Evolutionary conservation across 2,888 invertebrate genomes (phyloP), one percentile per base, ranked within the genome.

Genomic region (Andrena camellia): DNA sequence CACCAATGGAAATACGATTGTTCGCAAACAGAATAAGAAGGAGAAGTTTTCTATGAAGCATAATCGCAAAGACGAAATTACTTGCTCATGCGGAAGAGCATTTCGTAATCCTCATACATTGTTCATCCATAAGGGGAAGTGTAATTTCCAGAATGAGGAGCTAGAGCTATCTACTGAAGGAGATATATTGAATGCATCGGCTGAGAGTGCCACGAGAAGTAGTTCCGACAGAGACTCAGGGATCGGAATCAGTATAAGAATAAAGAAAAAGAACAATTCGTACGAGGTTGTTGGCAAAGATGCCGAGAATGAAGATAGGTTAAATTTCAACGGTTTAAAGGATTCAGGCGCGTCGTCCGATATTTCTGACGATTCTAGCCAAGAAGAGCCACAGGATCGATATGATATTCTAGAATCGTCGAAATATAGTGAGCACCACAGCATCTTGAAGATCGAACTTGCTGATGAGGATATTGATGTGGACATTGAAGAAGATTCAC

Each of bases 221-320:
- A 90, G 85, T 77, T 91, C 86, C 78, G 92, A 93, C 71, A 84
- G 88, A n/a, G 91, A 92, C 79, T 92, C 92, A 42, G 90, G 91
- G 29, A 91, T 90, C 81, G 93, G 92, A 26, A 92, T 94, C 66
- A 93, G 89, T 54, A 93, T 93, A 71, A 93, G 92, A 20, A 94
- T 94, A 35, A 94, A 94, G 72, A 94, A 93, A 75, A 92, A 90
- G 63, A 93, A 94, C 76, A 88, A 93, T 89, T 93, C 92, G 0
- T 94, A 93, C 81, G 92, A 93, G 81, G 91, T 94, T 78, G 92
- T 94, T 13, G 90, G 90, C 31, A 92, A 87, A 74, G 90, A 91
- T 64, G 82, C 69, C 26, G 86, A 81, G 20, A 83, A 85, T 8
- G 89, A 90, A 48, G 87, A 90, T 13, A 85, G 67, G 35, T 83